Evolutionary conservation across 2,888 invertebrate species (phyloP), one percentile per base, ranked within the genome.

Genomic region (Microchrysa polita): DNA sequence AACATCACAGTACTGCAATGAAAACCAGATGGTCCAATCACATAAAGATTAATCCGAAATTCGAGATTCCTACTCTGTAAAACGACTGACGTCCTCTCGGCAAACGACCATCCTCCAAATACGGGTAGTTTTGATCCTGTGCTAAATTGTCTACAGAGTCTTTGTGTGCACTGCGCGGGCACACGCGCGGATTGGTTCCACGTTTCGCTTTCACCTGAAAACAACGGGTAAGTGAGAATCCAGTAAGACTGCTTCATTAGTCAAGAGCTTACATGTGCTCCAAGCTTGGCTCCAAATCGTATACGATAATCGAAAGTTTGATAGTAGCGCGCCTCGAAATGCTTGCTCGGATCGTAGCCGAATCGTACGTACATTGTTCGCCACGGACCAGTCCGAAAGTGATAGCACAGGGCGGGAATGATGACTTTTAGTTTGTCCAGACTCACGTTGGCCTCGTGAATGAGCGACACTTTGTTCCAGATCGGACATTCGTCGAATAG

Each of bases 341-440:
- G 91, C 78, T 90, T 91, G 27, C 95, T 88, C 0, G 98, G 98
- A 86, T 99, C 97, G 81, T 95, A 98, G 0, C 97, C 97, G 80
- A 92, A 92, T 79, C 88, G 90, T 0, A 95, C 91, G 94, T 98
- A 99, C 82, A 94, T 88, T 71, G 92, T 89, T 77, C 96, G 88
- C 96, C 97, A 99, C 0, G 97, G 98, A 0, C 99, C 98, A 76
- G 90, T 92, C 72, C 89, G 87, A 83, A 93, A 94, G 82, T 95
- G 95, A 82, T 94, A 93, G 0, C 95, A 94, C 2, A 95, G 85
- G 27, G 92, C 89, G 0, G 98, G 96, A 74, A 97, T 86, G 14
- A 97, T 87, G 73, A 90, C 87, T 83, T 93, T 96, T 0, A 95
- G 80, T 71, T 90, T 89, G 14, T 89, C 88, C 1, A 83, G 80